Evolutionary conservation across 2,113 vertebrate species (phyloP).

Genomic region (Pontoporia blainvillei): DNA sequence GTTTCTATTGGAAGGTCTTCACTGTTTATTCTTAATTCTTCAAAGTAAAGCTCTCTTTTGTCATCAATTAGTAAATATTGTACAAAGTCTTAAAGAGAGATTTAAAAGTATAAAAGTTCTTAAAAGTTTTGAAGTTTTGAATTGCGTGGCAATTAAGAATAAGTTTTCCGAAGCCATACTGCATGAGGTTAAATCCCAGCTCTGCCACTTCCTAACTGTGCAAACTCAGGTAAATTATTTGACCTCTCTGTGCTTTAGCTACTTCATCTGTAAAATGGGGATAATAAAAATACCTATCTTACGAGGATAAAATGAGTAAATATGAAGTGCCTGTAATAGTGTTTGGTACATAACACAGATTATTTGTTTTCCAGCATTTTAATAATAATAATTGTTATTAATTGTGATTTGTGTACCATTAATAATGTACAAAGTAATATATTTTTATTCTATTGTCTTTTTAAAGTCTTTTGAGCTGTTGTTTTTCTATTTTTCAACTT

Average conservation of each 20-base stretch:
- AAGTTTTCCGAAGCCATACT: background rate
- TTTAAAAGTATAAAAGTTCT: background rate
- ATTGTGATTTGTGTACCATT: background rate
- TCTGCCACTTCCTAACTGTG: background rate
- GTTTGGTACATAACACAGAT: background rate
- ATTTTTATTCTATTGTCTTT: background rate
- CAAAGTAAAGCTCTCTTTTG: background rate
- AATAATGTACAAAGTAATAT: background rate
- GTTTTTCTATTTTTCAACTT: constrained; percentile 36
- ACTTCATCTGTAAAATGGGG: background rate
- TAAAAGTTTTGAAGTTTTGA: background rate
- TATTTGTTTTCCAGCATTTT: background rate
- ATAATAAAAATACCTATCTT: background rate
- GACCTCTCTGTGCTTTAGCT: background rate
- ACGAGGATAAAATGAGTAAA: background rate
- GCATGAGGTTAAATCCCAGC: background rate
- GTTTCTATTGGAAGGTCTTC: background rate
- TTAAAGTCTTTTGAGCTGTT: background rate
- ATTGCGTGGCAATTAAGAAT: background rate
- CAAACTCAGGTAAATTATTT: background rate
- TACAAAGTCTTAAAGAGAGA: background rate
- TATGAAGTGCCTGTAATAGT: background rate
- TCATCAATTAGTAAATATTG: background rate
- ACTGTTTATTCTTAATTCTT: constrained; percentile 1
- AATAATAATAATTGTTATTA: background rate